These are phyloP conservation scores for Penaeus chinensis DNA, from an alignment of 1,140 invertebrate species.

Conservation along the genomic window DNA sequence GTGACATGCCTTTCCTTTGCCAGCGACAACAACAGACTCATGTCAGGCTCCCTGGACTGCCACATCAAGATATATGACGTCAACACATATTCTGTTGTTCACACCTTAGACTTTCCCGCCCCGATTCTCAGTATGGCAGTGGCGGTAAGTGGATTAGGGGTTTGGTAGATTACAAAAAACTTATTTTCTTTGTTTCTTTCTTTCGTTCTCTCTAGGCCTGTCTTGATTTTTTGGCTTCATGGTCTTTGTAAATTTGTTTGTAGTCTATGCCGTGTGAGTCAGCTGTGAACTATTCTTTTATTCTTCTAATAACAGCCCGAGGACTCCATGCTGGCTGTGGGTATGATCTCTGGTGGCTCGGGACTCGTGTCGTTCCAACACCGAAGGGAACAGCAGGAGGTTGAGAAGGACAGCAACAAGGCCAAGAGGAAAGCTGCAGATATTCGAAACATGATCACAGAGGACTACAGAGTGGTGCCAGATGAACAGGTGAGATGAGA, in stretches of 20 bases:
- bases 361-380: conserved; percentile 61
- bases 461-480: conserved; percentile 17
- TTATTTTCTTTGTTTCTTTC: not conserved
- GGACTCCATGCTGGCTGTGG: conserved; percentile 55
- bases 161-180: not conserved
- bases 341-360: conserved; percentile 59
- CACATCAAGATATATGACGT: conserved; percentile 96
- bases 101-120: conserved; percentile 91
- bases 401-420: not conserved
- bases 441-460: conserved; percentile 5
- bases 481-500: not conserved
- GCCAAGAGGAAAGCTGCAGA: conserved; percentile 10
- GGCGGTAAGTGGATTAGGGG: conserved; percentile 73
- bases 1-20: conserved; percentile 85
- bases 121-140: conserved; percentile 87
- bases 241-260: not conserved
- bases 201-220: too few species aligned
- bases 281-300: not conserved
- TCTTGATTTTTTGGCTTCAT: not conserved
- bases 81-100: conserved; percentile 85
- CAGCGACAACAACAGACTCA: conserved; percentile 81
- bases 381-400: conserved; percentile 20
- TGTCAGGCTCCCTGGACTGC: conserved; percentile 91
- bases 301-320: conserved; percentile 46
- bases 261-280: not conserved